These are phyloP conservation scores for Proteles cristata DNA, from an alignment of 2,113 vertebrate genomes.

Conservation along the genomic window DNA sequence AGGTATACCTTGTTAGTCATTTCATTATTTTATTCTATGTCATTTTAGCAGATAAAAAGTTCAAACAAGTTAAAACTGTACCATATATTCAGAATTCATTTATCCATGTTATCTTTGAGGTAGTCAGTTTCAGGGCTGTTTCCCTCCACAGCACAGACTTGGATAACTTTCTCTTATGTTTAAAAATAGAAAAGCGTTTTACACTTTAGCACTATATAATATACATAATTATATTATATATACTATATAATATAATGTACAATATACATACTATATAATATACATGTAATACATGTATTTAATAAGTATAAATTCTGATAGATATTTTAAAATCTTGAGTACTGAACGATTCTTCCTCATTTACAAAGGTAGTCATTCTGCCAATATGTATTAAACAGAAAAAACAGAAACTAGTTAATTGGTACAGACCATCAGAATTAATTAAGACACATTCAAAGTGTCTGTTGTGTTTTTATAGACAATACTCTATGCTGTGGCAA, in stretches of 20 bases:
- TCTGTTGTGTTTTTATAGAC: not conserved
- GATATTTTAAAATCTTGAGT: not conserved
- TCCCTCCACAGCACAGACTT: not conserved
- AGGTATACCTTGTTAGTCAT: not conserved
- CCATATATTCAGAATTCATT: not conserved
- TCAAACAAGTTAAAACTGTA: not conserved
- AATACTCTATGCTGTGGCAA: not conserved
- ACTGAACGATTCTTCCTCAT: not conserved
- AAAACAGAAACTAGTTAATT: not conserved
- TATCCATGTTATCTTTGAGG: not conserved
- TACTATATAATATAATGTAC: not conserved
- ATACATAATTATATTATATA: too few relatives aligned
- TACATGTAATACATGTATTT: too few relatives aligned
- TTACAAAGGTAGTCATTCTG: not conserved
- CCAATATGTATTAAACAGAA: not conserved
- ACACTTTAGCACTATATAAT: not conserved
- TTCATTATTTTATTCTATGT: not conserved
- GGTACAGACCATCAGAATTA: not conserved
- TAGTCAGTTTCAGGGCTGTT: not conserved
- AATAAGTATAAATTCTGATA: not conserved
- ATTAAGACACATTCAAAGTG: not conserved
- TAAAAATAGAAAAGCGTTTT: not conserved
- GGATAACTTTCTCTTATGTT: not conserved
- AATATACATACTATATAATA: too few relatives aligned
- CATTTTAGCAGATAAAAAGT: not conserved